A percentile compares a stretch with the other conserved stretches of the same genome.
These are phyloP conservation scores for Sinotaia quadrata DNA, from an alignment of 2,888 invertebrate genomes.

Conservation along the genomic window DNA sequence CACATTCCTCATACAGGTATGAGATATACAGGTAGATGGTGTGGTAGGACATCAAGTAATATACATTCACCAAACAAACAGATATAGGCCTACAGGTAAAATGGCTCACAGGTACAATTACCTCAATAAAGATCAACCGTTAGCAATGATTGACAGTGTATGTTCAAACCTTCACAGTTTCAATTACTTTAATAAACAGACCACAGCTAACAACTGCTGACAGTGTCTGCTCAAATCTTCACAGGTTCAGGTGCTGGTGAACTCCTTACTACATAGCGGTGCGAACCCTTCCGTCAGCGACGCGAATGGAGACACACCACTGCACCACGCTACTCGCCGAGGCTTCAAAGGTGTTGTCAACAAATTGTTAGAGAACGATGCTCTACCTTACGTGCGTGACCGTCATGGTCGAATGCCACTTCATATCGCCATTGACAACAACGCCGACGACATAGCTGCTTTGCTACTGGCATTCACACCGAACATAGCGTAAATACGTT, in stretches of 20 bases:
- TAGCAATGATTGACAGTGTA: no score
- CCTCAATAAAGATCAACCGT: no score
- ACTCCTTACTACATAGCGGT: slow-evolving; percentile 57
- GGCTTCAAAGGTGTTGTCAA: slow-evolving; percentile 54
- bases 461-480: slow-evolving; percentile 56
- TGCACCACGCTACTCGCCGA: slow-evolving; percentile 57
- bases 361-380: slow-evolving; percentile 58
- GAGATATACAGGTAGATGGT: no score
- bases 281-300: slow-evolving; percentile 55
- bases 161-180: no score
- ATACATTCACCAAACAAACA: no score
- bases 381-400: slow-evolving; percentile 54
- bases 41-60: no score
- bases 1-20: no score
- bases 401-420: slow-evolving; percentile 47
- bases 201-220: no score
- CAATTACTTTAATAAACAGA: no score
- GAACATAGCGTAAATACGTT: slow-evolving; percentile 49
- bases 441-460: slow-evolving; percentile 58
- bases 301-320: slow-evolving; percentile 47
- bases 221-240: no score
- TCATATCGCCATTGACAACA: slow-evolving; percentile 51
- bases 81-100: no score
- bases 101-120: no score
- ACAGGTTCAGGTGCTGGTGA: slow-evolving; percentile 56